Evolutionary conservation across 2,113 vertebrate genomes (phyloP).

Genomic region (Gnathonemus longibarbis): DNA sequence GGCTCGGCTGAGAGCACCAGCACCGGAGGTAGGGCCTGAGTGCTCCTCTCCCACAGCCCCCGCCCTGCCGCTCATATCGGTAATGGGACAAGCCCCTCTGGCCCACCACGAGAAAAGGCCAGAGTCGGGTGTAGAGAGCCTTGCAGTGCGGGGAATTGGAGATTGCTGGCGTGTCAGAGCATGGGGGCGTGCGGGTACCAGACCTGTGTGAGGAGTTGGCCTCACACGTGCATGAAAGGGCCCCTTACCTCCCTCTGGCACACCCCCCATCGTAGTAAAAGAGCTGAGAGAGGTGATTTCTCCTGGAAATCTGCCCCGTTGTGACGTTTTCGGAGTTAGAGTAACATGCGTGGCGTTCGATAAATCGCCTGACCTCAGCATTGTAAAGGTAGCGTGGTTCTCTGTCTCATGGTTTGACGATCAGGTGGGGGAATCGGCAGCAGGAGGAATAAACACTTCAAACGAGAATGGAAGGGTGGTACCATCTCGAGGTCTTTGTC

Average conservation of each 20-base stretch:
- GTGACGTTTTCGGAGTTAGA: slow-evolving; percentile 48
- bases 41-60: neutral
- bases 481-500: neutral
- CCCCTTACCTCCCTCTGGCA: neutral
- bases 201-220: neutral
- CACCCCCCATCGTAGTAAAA: neutral
- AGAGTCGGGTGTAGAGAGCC: neutral
- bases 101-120: neutral
- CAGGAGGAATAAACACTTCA: neutral
- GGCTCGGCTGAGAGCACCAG: neutral
- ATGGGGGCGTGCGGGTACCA: neutral
- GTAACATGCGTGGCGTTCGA: slow-evolving; percentile 55
- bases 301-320: slow-evolving; percentile 41
- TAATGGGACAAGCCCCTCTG: neutral
- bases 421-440: neutral
- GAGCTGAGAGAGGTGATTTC: slow-evolving; percentile 45
- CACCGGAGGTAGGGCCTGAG: neutral
- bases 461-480: neutral
- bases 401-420: neutral
- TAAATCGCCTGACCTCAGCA: slow-evolving; percentile 52
- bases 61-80: neutral
- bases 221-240: neutral
- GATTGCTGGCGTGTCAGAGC: neutral
- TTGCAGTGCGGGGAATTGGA: neutral
- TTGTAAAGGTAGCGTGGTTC: neutral